Base-by-base conservation (phyloP, 92 coral and sea anemone species). In the Epizoanthus stellaris region DNA sequence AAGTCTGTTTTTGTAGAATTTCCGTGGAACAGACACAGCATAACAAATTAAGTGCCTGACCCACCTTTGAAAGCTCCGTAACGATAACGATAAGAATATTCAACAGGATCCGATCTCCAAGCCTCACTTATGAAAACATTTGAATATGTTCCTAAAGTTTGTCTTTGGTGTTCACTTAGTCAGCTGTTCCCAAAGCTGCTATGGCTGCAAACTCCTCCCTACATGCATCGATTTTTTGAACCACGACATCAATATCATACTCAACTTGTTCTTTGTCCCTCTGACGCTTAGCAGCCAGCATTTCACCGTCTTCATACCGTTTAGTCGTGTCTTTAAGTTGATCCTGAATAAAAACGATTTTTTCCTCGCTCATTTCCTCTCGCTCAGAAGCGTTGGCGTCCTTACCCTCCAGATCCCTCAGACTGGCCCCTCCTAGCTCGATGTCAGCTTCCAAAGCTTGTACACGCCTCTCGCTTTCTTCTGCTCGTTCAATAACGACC, bases 361-460 rank as follows among this genome's bases (percentile, higher is more conserved):
- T 82, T 16, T 73, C 90, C 66, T 81, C 87, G 76, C 38, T 82
- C 21, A 64, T 42, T 30, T 81, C 86, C 58, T 87, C 90, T 56
- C 87, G 77, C 17, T 87, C 90, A 19, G 90, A 87, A 1, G 90
- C 90, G 6, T 12, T 60, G 16, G 77, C 67, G 67, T 87, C 90
- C 4, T 82, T 87, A 0, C 85, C 77, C 15, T 87, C 90, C 12
- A 87, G 54, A 6, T 57, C 76, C 9, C 72, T 77, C 1, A 81
- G 79, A 19, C 30, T 20, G 0, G 70, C 61, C 14, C 67, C 40
- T 43, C 60, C 45, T 17, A n/a, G 19, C 34, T 82, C 80, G 3
- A 87, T 45, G 34, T 57, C 65, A 12, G 61, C 82, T 15, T 57
- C 70, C 36, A 82, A 54, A n/a, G 64, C 87, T 10, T 52, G 77